Evolutionary conservation across 2,888 invertebrate genomes (phyloP), one percentile per base, ranked within the genome.

Genomic region (Deladenus siricidicola): DNA sequence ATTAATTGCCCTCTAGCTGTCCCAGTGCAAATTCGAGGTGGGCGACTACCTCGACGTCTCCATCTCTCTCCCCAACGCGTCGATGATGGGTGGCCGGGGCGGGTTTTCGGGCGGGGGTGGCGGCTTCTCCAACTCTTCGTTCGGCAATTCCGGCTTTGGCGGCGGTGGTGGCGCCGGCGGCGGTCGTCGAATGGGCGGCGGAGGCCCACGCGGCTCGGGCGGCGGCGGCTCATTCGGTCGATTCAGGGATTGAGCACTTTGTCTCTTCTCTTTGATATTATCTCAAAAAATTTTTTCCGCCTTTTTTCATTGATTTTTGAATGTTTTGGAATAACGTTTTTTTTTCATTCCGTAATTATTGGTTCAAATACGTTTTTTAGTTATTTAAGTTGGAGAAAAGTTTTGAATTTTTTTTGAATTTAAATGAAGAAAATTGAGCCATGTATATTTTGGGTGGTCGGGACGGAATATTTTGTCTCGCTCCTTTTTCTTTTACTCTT

Each of bases 31-130:
- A 76, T 93, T 98, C 80, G 87, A 87, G 73, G 89, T 98, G 76
- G 98, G 98, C 0, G 94, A 94, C 80, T 98, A 89, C 80, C 84
- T 98, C 80, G 96, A 98, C 80, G 94, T 99, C 73, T 90, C 92
- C 4, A 92, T 96, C 48, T 80, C 80, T 26, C 55, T 48, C 14
- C 62, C 65, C 3, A 44, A 52, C n/a, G 42, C 52, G 43, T 34
- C 28, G 4, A 28, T 45, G 10, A 21, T 29, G 34, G 53, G 34
- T 24, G 58, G 57, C n/a, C 55, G 63, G 6, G 58, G 56, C 21
- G 60, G 47, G 26, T 30, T 19, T 21, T 21, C 4, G 28, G 44
- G 34, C n/a, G 39, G 49, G 26, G 24, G 47, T 30, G 59, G 54
- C n/a, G 28, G 45, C 24, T 45, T 45, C 14, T 6, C 14, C 39